These are phyloP conservation scores for Xerus rutilus DNA, from an alignment of 2,797 vertebrate species.

Conservation along the genomic window DNA sequence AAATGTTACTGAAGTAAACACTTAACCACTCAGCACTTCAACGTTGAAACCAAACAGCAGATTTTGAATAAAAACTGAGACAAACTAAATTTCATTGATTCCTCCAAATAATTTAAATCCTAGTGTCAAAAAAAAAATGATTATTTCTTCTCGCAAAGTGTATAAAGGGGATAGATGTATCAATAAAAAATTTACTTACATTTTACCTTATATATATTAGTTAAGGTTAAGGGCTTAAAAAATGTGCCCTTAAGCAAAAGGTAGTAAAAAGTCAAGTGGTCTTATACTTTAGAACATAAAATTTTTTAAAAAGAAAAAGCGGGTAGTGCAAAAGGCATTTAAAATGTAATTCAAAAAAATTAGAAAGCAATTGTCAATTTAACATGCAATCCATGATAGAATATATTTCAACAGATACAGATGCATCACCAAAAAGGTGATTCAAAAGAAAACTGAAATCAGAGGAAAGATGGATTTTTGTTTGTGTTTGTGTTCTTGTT, in stretches of 20 bases:
- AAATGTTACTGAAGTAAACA: neutral
- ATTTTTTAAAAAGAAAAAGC: neutral
- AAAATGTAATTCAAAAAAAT: neutral
- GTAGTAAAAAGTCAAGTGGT: neutral
- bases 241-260: conserved; percentile 5
- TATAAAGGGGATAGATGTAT: neutral
- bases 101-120: neutral
- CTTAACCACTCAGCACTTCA: neutral
- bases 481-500: neutral
- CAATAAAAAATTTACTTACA: neutral
- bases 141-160: neutral
- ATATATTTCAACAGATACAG: neutral
- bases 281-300: neutral
- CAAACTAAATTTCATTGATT: neutral
- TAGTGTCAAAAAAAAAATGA: neutral
- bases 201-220: neutral
- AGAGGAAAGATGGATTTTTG: neutral
- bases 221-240: neutral
- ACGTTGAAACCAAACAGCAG: neutral
- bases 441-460: neutral
- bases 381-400: neutral
- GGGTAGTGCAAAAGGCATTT: neutral
- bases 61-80: neutral
- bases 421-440: neutral
- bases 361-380: neutral